Conservation (phyloP, 2,797 vertebrate genomes). For the Tenualosa ilisha region DNA sequence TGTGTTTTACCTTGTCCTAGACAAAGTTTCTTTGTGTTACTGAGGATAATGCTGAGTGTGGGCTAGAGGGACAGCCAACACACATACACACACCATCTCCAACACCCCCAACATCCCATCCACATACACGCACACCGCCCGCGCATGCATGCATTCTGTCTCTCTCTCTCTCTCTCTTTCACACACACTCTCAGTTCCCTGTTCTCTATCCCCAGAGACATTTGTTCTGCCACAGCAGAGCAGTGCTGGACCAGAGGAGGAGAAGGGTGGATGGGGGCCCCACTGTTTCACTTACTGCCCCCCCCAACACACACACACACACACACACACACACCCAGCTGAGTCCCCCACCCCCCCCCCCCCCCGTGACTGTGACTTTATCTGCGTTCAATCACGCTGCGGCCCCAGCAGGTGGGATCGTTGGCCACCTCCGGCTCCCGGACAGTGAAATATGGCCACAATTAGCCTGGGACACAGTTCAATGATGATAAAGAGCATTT, state of each 20-base stretch:
- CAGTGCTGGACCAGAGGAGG: constrained; percentile 20
- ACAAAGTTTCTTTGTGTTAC: not conserved
- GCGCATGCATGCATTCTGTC: not conserved
- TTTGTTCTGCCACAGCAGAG: constrained; percentile 7
- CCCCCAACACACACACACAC: constrained; percentile 36
- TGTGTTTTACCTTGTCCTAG: not conserved
- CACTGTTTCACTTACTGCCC: constrained; percentile 63
- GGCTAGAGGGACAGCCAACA: not conserved
- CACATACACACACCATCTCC: not conserved
- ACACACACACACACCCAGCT: constrained; percentile 36
- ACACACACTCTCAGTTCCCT: not conserved
- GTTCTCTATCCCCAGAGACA: not conserved
- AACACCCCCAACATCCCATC: not conserved
- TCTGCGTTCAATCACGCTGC: constrained; percentile 62
- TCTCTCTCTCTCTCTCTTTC: too few species aligned
- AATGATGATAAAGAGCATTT: constrained; percentile 94
- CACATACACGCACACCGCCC: not conserved
- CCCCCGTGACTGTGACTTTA: constrained; percentile 61
- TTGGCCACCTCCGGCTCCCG: constrained; percentile 74
- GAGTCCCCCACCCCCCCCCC: constrained; percentile 55
- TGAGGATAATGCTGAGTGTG: not conserved
- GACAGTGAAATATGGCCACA: constrained; percentile 98
- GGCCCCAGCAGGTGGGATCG: constrained; percentile 70
- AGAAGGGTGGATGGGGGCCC: constrained; percentile 35
- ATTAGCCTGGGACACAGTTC: constrained; percentile 97